Base-by-base conservation (phyloP, 2,888 invertebrate species). In the Macaria notata region DNA sequence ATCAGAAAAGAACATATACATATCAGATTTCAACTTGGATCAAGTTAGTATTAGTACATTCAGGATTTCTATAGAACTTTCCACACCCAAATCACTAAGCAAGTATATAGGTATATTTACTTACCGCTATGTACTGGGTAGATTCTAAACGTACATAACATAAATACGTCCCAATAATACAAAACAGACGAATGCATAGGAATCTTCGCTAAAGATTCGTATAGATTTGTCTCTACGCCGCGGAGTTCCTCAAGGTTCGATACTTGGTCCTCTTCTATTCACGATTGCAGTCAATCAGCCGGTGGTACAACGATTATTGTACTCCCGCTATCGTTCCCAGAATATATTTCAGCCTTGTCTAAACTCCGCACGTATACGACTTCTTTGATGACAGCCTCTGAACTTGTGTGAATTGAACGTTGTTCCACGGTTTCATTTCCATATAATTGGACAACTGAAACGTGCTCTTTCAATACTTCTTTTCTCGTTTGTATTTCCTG, bases 251-350 rank as follows among this genome's bases (percentile, higher is more conserved):
- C 61, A 67, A 61, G 67, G 63, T 48, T 42, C 54, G 33, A 49
- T 60, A 50, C 56, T 62, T 49, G 61, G 56, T 56, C 65, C 65
- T 46, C 38, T 51, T 8, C 56, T 56, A 31, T 58, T 54, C 51
- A 45, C 46, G 4, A 56, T 51, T 59, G 41, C 64, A 19, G 19
- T 90, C 90, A 91, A 75, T 90, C 90, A 0, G 89, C 87, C 3
- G 90, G 89, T 4, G 89, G 90, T 4, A 91, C 82, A 0, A 88
- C 76, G 4, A 91, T 90, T 1, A 91, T 90, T 0, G 91, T 91
- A 65, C 90, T 90, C 0, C 90, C 89, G 41, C 87, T 85, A n/a
- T 88, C 82, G 7, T 83, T 86, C 0, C 80, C 81, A 0, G 81
- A 71, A 48, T 88, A 87, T 29, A 89, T 83, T 48, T 82, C 86